Conservation (phyloP, 2,113 vertebrate genomes). For the Rattus norvegicus region DNA sequence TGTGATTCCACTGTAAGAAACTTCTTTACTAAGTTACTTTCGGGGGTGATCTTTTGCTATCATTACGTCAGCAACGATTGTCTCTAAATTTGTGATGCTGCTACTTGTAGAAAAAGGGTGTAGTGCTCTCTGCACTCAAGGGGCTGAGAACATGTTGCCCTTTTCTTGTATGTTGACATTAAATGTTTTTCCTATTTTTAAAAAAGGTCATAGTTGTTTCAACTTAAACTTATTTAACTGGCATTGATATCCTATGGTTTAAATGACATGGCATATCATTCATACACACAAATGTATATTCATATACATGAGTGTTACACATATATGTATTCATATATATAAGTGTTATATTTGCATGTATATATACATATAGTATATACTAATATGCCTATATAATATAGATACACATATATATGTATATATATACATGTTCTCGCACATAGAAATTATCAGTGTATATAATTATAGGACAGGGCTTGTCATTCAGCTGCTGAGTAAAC, state of each 20-base stretch:
- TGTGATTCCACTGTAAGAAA: background rate
- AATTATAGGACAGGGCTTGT: background rate
- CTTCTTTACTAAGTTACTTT: background rate
- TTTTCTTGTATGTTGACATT: background rate
- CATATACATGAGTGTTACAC: background rate
- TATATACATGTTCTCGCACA: background rate
- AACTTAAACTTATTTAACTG: constrained; percentile 3
- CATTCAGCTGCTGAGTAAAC: background rate
- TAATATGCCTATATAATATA: background rate
- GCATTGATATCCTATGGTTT: background rate
- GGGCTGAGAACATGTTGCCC: background rate
- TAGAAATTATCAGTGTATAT: background rate
- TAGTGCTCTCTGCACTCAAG: background rate
- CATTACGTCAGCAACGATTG: background rate
- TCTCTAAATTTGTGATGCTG: background rate
- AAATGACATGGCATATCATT: background rate
- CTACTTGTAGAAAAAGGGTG: background rate
- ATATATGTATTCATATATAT: background rate
- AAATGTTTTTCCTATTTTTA: constrained; percentile 19
- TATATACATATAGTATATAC: background rate
- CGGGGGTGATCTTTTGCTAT: background rate
- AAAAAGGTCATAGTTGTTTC: constrained; percentile 8
- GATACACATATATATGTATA: background rate
- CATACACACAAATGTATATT: background rate
- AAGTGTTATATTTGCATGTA: background rate